Conservation (phyloP, 2,113 vertebrate species). For the Psammodynastes pulverulentus region DNA sequence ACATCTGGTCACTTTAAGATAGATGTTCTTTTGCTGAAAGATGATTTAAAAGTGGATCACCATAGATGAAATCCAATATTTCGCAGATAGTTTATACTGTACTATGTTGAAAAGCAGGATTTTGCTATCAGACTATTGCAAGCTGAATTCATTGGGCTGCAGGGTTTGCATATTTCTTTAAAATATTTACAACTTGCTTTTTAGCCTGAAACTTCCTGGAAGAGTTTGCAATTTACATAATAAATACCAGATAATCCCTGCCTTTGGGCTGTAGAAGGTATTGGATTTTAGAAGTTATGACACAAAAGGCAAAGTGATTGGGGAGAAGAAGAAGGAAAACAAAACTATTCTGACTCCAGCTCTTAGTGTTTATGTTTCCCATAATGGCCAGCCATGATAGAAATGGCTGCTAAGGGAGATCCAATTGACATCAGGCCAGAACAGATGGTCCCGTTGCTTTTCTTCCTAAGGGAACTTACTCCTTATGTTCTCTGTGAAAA, state of each 20-base stretch:
- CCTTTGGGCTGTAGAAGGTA: not conserved
- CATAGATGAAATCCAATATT: not conserved
- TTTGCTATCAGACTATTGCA: not conserved
- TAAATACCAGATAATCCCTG: not conserved
- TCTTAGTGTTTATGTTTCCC: not conserved
- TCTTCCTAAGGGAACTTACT: not conserved
- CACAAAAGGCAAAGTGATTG: not conserved
- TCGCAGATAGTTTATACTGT: not conserved
- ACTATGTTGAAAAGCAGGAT: not conserved
- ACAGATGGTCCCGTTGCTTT: not conserved
- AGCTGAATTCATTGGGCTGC: not conserved
- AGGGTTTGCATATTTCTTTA: not conserved
- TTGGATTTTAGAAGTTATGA: not conserved
- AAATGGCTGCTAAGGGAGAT: not conserved
- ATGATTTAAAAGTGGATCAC: not conserved
- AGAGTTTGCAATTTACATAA: not conserved
- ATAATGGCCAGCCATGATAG: not conserved
- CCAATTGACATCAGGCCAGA: not conserved
- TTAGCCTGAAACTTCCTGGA: not conserved
- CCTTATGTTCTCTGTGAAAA: not conserved
- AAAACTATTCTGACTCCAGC: not conserved
- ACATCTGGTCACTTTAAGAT: no score
- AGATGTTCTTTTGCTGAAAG: not conserved
- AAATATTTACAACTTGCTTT: not conserved
- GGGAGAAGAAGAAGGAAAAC: not conserved